Evolutionary conservation across 2,888 invertebrate species (phyloP).

Genomic region (Synergus itoensis): DNA sequence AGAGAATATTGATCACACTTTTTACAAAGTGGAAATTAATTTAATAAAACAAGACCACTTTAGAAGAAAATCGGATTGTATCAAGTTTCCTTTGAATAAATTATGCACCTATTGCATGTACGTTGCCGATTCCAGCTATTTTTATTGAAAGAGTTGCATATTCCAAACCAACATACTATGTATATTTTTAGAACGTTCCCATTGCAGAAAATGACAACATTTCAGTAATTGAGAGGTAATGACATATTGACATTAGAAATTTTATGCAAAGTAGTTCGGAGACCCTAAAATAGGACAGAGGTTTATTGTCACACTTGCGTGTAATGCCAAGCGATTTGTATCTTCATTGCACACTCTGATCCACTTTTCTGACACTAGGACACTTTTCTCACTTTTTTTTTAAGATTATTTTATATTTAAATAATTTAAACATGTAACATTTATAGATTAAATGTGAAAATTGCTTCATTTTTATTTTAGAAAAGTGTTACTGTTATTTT

Average conservation of each 20-base stretch:
- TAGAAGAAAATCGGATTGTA: constrained; percentile 19
- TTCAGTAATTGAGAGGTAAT: not conserved
- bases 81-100: constrained; percentile 11
- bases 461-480: not conserved
- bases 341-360: not conserved
- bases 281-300: constrained; percentile 10
- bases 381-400: not conserved
- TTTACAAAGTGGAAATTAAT: not conserved
- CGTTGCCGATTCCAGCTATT: not conserved
- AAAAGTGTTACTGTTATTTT: too few species aligned
- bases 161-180: not conserved
- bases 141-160: not conserved
- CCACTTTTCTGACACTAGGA: constrained; percentile 8
- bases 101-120: constrained; percentile 1
- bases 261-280: constrained; percentile 10
- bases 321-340: constrained; percentile 24
- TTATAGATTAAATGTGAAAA: not conserved
- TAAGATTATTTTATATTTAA: not conserved
- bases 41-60: not conserved
- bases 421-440: too few species aligned
- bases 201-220: constrained; percentile 1
- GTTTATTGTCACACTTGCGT: constrained; percentile 28
- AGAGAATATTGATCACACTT: not conserved
- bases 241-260: constrained; percentile 22
- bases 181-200: not conserved